A percentile compares a stretch with the other conserved stretches of the same genome.
Conservation (phyloP, 1,140 invertebrate species). For the Patella vulgata region DNA sequence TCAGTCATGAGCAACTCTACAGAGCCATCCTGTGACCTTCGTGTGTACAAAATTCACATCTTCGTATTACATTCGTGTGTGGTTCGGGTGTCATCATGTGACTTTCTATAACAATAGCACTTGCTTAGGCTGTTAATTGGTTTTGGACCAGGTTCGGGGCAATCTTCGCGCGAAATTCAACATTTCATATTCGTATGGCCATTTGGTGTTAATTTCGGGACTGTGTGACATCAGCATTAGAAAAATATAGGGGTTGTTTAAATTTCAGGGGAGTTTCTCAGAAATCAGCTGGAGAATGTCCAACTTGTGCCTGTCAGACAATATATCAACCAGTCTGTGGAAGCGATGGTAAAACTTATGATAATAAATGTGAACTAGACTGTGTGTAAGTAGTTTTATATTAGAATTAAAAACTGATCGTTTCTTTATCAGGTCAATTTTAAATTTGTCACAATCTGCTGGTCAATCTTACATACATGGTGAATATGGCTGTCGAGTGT, state of each 20-base stretch:
- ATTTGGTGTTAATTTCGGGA: no score
- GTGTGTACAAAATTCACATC: no score
- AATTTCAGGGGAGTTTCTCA: conserved; percentile 7
- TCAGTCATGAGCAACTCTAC: no score
- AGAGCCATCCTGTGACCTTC: no score
- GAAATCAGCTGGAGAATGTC: conserved; percentile 2
- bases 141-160: neutral
- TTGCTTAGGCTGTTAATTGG: neutral
- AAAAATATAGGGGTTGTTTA: neutral
- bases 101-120: no score
- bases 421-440: no score
- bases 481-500: conserved; percentile 72
- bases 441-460: no score
- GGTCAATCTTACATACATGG: no score
- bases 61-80: no score
- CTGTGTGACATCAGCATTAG: neutral
- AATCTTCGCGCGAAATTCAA: no score
- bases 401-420: neutral
- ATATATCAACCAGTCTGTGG: conserved; percentile 73
- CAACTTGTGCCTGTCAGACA: conserved; percentile 18
- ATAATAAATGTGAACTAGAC: conserved; percentile 79
- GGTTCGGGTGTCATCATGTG: no score
- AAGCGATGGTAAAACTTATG: conserved; percentile 81
- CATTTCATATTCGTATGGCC: no score
- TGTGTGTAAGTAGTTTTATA: conserved; percentile 22